phyloP scores from a whole-genome alignment of 1,140 invertebrate species.

The Colletes gigas region DNA sequence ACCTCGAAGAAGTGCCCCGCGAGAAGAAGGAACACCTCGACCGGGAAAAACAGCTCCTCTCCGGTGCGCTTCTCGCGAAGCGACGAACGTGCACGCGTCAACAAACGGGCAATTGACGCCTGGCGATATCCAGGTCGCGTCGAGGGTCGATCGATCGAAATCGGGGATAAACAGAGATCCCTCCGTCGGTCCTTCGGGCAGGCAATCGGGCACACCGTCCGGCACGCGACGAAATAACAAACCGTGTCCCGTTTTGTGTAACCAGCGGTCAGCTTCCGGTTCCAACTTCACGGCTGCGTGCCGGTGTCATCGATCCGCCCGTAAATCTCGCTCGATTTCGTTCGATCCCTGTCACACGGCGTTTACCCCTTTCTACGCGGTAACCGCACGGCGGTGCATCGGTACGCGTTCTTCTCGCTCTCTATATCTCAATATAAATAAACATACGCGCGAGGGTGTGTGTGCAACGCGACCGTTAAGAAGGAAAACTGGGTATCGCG shows the following conservation, averaged over 20 bases:
- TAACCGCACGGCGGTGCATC: no score
- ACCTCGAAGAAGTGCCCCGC: conserved; percentile 15
- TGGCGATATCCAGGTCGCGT: neutral
- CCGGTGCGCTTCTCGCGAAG: neutral
- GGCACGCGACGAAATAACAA: conserved; percentile 1
- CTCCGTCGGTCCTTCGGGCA: neutral
- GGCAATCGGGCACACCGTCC: neutral
- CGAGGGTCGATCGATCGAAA: neutral
- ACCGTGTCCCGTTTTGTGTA: conserved; percentile 10
- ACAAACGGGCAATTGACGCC: neutral
- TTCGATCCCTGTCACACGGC: neutral
- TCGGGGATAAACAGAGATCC: conserved; percentile 27
- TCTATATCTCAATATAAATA: no score
- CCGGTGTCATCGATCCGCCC: conserved; percentile 24
- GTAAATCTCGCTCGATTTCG: conserved; percentile 28
- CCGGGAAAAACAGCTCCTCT: conserved; percentile 12
- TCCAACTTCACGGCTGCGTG: conserved; percentile 16
- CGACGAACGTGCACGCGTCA: conserved; percentile 14
- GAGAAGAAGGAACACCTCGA: conserved; percentile 4
- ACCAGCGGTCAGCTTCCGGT: conserved; percentile 32
- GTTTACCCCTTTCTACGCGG: no score
- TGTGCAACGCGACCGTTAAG: no score
- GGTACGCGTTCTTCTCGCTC: no score
- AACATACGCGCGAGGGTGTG: no score
- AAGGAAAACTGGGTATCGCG: no score